phyloP scores from a whole-genome alignment of 2,113 vertebrate genomes.

The Alaudala cheleensis region DNA sequence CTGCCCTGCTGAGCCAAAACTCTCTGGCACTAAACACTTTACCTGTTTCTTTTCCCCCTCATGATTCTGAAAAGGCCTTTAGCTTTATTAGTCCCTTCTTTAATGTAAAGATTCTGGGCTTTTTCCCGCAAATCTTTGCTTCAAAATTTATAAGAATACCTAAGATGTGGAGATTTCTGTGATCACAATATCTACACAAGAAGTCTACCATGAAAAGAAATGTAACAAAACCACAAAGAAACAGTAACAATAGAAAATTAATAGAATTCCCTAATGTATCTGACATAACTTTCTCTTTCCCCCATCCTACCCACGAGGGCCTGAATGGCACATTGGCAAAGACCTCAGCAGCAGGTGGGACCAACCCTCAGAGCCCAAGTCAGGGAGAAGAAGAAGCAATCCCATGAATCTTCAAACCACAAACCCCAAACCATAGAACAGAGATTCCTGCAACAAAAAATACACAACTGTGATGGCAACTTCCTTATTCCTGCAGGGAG shows the following conservation, averaged over 20 bases:
- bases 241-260: not conserved
- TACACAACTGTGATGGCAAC: not conserved
- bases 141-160: not conserved
- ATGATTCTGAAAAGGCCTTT: not conserved
- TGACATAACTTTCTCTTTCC: not conserved
- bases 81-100: not conserved
- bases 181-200: not conserved
- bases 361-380: not conserved
- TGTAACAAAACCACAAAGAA: not conserved
- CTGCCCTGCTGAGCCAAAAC: not conserved
- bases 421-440: not conserved
- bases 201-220: not conserved
- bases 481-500: not conserved
- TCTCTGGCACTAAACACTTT: not conserved
- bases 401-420: not conserved
- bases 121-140: not conserved
- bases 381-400: not conserved
- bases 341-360: not conserved
- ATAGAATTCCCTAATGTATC: not conserved
- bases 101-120: not conserved
- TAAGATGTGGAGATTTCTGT: not conserved
- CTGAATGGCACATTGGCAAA: not conserved
- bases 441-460: not conserved
- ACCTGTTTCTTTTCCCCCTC: not conserved
- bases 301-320: accelerated